Percentiles rank a stretch among this genome's conserved stretches.
Conservation (phyloP, 2,797 vertebrate species). For the Scolopax bukidnonensis region DNA sequence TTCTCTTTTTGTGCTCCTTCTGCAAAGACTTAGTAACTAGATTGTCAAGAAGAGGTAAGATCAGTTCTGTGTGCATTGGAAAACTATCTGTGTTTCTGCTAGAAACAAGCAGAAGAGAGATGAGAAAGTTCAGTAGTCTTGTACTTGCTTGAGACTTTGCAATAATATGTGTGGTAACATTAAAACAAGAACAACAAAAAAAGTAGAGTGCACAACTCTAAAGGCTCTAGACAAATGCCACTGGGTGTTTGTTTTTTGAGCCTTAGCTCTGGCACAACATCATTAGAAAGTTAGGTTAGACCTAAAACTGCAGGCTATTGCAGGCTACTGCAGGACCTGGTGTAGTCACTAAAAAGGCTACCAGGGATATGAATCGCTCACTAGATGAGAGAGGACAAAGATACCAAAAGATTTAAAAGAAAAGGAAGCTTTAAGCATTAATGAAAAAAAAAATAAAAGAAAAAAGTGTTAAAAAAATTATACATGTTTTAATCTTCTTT, state of each 20-base stretch:
- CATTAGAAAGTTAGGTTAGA: not conserved
- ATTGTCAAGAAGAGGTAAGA: not conserved
- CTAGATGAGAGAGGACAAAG: not conserved
- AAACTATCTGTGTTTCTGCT: not conserved
- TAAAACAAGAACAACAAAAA: not conserved
- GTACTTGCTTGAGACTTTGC: not conserved
- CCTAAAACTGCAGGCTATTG: not conserved
- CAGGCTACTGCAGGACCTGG: not conserved
- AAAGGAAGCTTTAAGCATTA: not conserved
- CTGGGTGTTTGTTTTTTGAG: not conserved
- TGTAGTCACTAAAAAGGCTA: not conserved
- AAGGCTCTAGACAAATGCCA: not conserved
- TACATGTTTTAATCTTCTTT: not conserved
- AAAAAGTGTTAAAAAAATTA: not conserved
- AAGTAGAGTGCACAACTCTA: not conserved
- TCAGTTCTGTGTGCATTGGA: not conserved
- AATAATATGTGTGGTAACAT: not conserved
- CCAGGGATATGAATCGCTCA: not conserved
- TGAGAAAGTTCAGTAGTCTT: not conserved
- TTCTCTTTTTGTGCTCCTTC: not conserved
- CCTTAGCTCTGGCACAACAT: not conserved
- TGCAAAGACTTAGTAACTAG: not conserved
- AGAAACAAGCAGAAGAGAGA: not conserved
- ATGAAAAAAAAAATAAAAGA: not conserved
- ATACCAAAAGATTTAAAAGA: not conserved